Conservation (phyloP, 1,140 invertebrate genomes). For the Zaprionus lachaisei region DNA sequence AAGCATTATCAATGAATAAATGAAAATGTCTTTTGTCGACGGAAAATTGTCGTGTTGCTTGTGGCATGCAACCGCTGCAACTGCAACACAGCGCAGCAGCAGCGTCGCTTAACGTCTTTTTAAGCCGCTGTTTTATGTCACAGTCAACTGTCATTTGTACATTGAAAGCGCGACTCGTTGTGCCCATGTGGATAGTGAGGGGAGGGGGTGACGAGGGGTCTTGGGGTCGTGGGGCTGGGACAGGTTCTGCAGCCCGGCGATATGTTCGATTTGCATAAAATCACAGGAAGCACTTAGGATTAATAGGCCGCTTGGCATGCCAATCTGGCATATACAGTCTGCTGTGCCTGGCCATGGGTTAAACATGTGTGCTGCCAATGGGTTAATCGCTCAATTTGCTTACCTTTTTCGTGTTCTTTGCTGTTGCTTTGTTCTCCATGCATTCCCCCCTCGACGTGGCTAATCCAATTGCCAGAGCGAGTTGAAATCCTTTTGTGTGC, state of each 20-base stretch:
- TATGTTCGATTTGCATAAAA: conserved; percentile 78
- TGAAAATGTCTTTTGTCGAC: conserved; percentile 75
- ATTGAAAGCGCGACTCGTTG: conserved; percentile 58
- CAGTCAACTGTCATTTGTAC: conserved; percentile 82
- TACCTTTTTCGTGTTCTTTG: conserved; percentile 20
- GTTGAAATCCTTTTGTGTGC: neutral
- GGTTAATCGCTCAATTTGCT: conserved; percentile 26
- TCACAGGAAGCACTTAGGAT: conserved; percentile 83
- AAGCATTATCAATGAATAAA: conserved; percentile 82
- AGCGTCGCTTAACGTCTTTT: conserved; percentile 67
- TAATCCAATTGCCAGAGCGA: conserved; percentile 35
- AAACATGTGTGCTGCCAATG: conserved; percentile 13
- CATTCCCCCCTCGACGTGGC: conserved; percentile 1
- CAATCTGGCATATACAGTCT: too few relatives aligned
- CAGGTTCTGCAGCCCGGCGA: conserved; percentile 38
- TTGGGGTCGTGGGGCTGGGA: conserved; percentile 10
- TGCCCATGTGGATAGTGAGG: neutral
- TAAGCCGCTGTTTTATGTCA: conserved; percentile 78
- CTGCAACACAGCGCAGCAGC: neutral
- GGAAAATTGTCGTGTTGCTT: conserved; percentile 60
- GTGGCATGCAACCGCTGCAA: conserved; percentile 60
- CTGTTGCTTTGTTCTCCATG: conserved; percentile 19
- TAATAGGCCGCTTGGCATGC: conserved; percentile 57
- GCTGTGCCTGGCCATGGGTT: neutral
- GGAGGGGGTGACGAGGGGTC: neutral